Evolutionary conservation across 35 echinoderm and acorn worm genomes (phyloP), one percentile per base, ranked within the genome.

Genomic region (Acanthaster planci): DNA sequence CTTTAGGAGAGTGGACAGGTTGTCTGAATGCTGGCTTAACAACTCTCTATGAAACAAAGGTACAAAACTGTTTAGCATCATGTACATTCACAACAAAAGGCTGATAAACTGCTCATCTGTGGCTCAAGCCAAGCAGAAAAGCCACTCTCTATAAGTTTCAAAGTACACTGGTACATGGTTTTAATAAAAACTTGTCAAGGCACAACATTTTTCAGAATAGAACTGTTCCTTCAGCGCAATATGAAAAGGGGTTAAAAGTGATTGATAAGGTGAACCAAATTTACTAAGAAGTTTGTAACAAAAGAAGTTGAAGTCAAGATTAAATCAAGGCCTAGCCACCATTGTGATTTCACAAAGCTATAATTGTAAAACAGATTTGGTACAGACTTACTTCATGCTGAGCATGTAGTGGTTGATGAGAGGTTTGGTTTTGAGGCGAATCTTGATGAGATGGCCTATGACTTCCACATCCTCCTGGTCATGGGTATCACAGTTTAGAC

Each of bases 331-430:
- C 12, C 12, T 12, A 57, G n/a, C 12, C 60, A 67, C n/a, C 32
- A 67, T 7, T 67, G 60, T 18, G 17, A 35, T 4, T 27, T 35
- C 7, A 22, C n/a, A n/a, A n/a, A n/a, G n/a, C n/a, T n/a, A 67
- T 18, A 22, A 27, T 22, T 3, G 4, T 67, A 67, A 7, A 3
- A 67, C 5, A 67, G 60, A 67, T 16, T 77, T 39, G 4, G 12
- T 47, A 12, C 42, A 47, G 4, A 77, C 91, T 91, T 57, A 93
- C 95, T 85, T 90, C 39, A 97, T 87, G 40, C 91, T 91, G 18
- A 93, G 77, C 32, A 97, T 80, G 60, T 97, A 97, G 68, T 97
- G 95, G 38, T 93, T 97, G 51, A 97, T 88, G 30, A 97, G 88
- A 27, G 92, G 95, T 35, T 97, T 97, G 17, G 95, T 97, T 81